Base-by-base conservation (phyloP, 2,797 vertebrate genomes). In the Rhadinocentrus ornatus region DNA sequence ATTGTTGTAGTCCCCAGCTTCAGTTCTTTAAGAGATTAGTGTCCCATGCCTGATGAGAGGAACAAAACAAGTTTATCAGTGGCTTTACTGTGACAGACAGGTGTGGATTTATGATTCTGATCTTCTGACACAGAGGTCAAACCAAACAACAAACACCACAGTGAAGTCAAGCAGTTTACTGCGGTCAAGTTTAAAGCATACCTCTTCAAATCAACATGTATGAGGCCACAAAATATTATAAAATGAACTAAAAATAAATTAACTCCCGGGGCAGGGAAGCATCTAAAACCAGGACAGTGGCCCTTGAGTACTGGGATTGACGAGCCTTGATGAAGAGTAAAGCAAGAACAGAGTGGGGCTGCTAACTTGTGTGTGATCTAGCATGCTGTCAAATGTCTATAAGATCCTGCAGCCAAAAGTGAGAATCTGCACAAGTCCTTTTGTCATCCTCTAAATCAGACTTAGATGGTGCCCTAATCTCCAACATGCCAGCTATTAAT, bases 11-110 rank as follows among this genome's bases (percentile, higher is more conserved):
- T 93, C 96, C 95, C 93, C 91, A 92, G 89, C 32, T 94, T 89
- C 76, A 86, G 85, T 84, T 80, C 86, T 88, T 91, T 82, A 88
- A 94, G 94, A 0, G 93, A 93, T 95, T 97, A 96, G 85, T 94
- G 95, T 91, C 96, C 97, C 96, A 95, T 94, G 94, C 97, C 98
- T 99, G 95, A 78, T 88, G 64, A 83, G 52, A 92, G 32, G 94
- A 59, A 73, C 9, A 77, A 69, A 46, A 73, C 2, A 11, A 31
- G 66, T 65, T 32, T 0, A 39, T 89, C 22, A 87, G 78, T 0
- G 31, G 56, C 15, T 64, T 53, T 16, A 59, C 22, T 3, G 64
- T 37, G 29, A 67, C 5, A 73, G 67, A 66, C 77, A 80, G 61
- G 39, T 68, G 73, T 26, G 13, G 5, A 34, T 66, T 76, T 62